These are phyloP conservation scores for Abscondita cerata DNA, from an alignment of 2,888 invertebrate genomes.

Conservation along the genomic window DNA sequence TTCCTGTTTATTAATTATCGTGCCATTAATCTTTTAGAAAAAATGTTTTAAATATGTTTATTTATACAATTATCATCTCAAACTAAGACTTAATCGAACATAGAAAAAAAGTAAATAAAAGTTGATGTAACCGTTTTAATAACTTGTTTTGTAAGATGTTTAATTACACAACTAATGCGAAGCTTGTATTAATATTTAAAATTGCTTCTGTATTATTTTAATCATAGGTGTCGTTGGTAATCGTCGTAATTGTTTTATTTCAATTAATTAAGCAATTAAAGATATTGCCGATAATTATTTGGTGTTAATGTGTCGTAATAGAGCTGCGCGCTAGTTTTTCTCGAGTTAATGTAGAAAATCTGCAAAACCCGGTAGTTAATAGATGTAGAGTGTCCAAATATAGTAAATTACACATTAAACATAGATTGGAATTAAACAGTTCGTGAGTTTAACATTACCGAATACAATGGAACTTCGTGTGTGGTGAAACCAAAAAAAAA, in stretches of 20 bases:
- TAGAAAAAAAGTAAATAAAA: conserved; percentile 5
- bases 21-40: background rate
- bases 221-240: background rate
- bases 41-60: conserved; percentile 4
- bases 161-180: conserved; percentile 20
- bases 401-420: conserved; percentile 38
- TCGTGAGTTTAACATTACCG: conserved; percentile 53
- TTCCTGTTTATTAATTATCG: conserved; percentile 5
- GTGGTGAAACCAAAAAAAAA: conserved; percentile 52
- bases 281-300: background rate
- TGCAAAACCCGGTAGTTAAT: conserved; percentile 12
- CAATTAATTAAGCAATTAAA: background rate
- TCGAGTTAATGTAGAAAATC: background rate
- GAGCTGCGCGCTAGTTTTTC: background rate
- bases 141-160: conserved; percentile 20
- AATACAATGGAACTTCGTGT: conserved; percentile 54
- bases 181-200: conserved; percentile 13
- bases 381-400: conserved; percentile 28
- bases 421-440: conserved; percentile 39
- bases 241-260: conserved; percentile 1
- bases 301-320: conserved; percentile 5
- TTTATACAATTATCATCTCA: conserved; percentile 5
- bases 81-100: background rate
- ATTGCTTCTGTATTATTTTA: conserved; percentile 4
- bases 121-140: conserved; percentile 6